Conservation (phyloP, 2,113 vertebrate genomes). For the Formicarius rufipectus region DNA sequence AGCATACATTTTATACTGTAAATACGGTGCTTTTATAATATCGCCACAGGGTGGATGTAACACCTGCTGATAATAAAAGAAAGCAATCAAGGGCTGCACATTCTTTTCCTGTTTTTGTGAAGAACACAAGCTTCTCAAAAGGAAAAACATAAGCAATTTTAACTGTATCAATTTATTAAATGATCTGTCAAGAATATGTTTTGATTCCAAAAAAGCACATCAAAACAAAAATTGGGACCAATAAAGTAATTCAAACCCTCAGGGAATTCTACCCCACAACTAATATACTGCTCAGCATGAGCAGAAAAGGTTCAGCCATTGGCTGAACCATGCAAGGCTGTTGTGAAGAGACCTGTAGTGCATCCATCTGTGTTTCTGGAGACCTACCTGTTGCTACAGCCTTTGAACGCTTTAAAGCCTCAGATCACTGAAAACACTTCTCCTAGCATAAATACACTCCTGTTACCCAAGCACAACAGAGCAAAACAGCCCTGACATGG, state of each 20-base stretch:
- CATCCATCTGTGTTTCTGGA: conserved; percentile 26
- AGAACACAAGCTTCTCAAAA: neutral
- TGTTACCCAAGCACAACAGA: neutral
- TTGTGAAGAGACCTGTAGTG: conserved; percentile 32
- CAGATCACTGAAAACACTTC: neutral
- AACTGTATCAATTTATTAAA: conserved; percentile 32
- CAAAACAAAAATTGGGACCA: neutral
- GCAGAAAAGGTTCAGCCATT: neutral
- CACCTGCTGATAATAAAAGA: neutral
- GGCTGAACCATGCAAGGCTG: neutral
- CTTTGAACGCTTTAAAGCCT: conserved; percentile 43
- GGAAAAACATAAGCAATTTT: neutral
- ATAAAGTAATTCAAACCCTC: neutral
- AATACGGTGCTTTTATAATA: neutral
- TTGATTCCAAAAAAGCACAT: neutral
- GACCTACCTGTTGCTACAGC: conserved; percentile 26
- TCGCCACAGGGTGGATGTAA: neutral
- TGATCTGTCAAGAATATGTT: neutral
- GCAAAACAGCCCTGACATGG: neutral
- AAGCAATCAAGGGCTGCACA: neutral
- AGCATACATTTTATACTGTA: neutral
- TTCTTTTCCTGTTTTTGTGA: neutral
- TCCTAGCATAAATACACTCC: neutral
- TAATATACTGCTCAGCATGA: neutral
- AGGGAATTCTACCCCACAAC: neutral